Conservation (phyloP, 2,797 vertebrate species). For the Oryzias dopingdopingensis region DNA sequence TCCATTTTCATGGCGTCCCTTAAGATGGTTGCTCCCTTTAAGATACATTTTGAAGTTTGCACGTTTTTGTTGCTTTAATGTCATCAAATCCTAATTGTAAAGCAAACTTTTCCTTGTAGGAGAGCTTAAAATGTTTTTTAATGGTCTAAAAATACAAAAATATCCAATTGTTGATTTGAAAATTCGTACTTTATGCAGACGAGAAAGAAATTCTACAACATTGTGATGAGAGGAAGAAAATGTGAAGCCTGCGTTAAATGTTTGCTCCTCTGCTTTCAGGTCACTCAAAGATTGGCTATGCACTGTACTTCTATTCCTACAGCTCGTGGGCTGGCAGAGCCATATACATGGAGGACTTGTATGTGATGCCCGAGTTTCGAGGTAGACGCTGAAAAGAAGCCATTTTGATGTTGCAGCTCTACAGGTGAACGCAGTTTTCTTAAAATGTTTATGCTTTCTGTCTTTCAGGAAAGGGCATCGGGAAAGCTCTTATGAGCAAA, state of each 20-base stretch:
- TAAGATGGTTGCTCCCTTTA: too few relatives aligned
- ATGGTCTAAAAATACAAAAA: too few relatives aligned
- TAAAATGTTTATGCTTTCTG: not conserved
- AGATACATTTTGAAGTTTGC: too few relatives aligned
- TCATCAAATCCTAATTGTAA: too few relatives aligned
- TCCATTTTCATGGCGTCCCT: too few relatives aligned
- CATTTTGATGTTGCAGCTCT: accelerated
- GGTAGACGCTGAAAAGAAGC: slow-evolving; percentile 54
- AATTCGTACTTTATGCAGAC: too few relatives aligned
- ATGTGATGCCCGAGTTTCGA: slow-evolving; percentile 84
- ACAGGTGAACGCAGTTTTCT: not conserved
- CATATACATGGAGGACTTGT: slow-evolving; percentile 84
- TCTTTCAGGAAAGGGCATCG: slow-evolving; percentile 81
- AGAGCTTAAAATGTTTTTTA: too few relatives aligned
- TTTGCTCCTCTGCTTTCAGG: slow-evolving; percentile 61
- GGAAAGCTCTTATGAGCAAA: slow-evolving; percentile 81
- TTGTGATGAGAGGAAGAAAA: too few relatives aligned
- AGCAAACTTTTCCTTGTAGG: too few relatives aligned
- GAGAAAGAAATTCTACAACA: too few relatives aligned
- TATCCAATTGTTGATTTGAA: too few relatives aligned
- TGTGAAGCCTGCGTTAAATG: not conserved
- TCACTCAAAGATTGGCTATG: slow-evolving; percentile 79
- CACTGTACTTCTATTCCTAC: slow-evolving; percentile 84
- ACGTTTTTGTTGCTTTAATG: too few relatives aligned
- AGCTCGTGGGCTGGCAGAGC: slow-evolving; percentile 78